Evolutionary conservation across 2,888 invertebrate genomes (phyloP).

Genomic region (Ectemnius cavifrons): DNA sequence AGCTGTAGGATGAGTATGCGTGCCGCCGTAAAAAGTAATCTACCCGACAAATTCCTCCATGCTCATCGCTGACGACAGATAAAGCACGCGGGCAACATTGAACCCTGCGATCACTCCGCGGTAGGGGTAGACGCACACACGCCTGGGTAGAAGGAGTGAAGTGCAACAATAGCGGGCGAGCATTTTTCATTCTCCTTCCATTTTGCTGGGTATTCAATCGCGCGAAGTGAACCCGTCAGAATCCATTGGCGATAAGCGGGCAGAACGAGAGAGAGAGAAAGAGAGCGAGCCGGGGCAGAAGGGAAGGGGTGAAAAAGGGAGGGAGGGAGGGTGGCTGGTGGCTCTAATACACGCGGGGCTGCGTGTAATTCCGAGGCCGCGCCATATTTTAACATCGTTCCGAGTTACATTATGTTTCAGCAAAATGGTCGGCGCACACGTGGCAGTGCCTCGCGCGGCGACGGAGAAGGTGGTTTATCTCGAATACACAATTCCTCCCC

Average conservation of each 20-base stretch:
- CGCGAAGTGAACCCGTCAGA: conserved; percentile 55
- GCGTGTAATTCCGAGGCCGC: conserved; percentile 65
- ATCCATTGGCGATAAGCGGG: conserved; percentile 52
- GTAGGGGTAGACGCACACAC: no score
- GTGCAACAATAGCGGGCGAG: conserved; percentile 5
- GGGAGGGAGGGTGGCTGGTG: conserved; percentile 41
- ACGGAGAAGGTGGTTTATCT: conserved; percentile 73
- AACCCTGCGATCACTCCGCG: no score
- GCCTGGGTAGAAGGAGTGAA: no score
- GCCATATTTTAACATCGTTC: conserved; percentile 74
- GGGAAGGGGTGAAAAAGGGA: background rate
- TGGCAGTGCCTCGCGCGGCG: conserved; percentile 67
- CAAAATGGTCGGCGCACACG: conserved; percentile 76
- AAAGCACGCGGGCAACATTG: no score
- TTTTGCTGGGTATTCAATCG: conserved; percentile 56
- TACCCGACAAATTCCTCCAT: no score
- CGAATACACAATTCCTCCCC: conserved; percentile 73
- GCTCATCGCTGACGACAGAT: no score
- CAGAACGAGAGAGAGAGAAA: background rate
- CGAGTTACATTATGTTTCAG: conserved; percentile 73
- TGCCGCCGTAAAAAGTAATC: no score
- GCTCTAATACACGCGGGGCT: conserved; percentile 62
- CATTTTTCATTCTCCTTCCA: conserved; percentile 38
- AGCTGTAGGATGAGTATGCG: no score
- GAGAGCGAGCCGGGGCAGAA: background rate